A percentile compares a stretch with the other conserved stretches of the same genome.
Conservation (phyloP, 2,888 invertebrate genomes). For the Apodemia hepburni region DNA sequence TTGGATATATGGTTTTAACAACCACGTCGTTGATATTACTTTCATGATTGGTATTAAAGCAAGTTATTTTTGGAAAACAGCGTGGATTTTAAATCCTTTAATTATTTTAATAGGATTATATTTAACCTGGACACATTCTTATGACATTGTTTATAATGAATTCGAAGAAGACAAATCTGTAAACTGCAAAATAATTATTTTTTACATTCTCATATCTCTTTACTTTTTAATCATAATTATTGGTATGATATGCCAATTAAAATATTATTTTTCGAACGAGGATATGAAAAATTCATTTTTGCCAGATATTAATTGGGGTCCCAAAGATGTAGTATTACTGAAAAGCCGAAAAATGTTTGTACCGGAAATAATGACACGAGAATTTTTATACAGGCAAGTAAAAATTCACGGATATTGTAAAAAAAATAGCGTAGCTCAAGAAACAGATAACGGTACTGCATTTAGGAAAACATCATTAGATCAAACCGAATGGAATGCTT, state of each 20-base stretch:
- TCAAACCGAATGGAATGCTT: conserved; percentile 47
- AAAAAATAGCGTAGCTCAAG: conserved; percentile 27
- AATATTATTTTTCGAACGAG: conserved; percentile 35
- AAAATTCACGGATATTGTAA: conserved; percentile 56
- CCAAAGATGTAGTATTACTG: conserved; percentile 50
- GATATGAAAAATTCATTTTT: conserved; percentile 38
- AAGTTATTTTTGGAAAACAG: conserved; percentile 57
- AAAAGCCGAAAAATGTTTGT: conserved; percentile 71
- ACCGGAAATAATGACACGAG: conserved; percentile 73
- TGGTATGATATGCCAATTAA: conserved; percentile 43
- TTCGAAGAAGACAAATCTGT: conserved; percentile 37
- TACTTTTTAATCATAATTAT: conserved; percentile 45
- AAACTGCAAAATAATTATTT: conserved; percentile 33
- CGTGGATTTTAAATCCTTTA: conserved; percentile 58
- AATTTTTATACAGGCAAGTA: conserved; percentile 70
- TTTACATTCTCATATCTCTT: conserved; percentile 43
- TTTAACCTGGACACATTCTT: conserved; percentile 37
- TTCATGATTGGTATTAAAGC: conserved; percentile 72
- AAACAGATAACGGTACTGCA: conserved; percentile 17
- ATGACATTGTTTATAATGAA: conserved; percentile 40
- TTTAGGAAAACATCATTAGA: conserved; percentile 32
- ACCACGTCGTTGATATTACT: conserved; percentile 61
- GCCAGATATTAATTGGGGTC: conserved; percentile 58
- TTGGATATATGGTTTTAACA: conserved; percentile 61
- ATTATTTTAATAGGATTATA: conserved; percentile 41